Base-by-base conservation (phyloP, 2,113 vertebrate species). In the Corvus cornix region DNA sequence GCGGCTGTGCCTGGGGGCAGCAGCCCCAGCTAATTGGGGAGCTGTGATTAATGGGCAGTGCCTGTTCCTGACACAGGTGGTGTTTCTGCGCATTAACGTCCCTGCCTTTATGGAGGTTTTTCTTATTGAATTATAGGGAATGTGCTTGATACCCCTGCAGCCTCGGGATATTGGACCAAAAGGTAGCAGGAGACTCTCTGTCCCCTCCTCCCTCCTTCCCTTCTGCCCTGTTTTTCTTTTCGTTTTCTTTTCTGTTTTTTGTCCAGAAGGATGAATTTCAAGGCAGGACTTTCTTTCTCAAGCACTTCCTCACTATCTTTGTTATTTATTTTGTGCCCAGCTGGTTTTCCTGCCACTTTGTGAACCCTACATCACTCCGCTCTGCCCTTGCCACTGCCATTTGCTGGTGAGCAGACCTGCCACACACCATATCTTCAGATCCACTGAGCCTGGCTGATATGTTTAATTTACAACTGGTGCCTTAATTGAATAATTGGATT, bases 41-140 rank as follows among this genome's bases (percentile, higher is more conserved):
- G 98, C 98, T 97, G 93, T 99, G 99, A 99, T 99, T 97, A 98
- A 99, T 98, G 98, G 98, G 97, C 77, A 95, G 97, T 95, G 98
- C 97, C 97, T 98, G 96, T 95, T 95, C 90, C 93, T 89, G 97
- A 98, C 98, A 98, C 98, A 98, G 98, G 98, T 98, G 98, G 86
- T 95, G 96, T 93, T 96, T 96, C 95, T 94, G 91, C 84, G n/a
- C 95, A 95, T 94, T 96, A 97, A 96, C 97, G 98, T 95, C 96
- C 72, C 88, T 89, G 95, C 97, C 97, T 98, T 98, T 98, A 97
- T 97, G 97, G 97, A 97, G 84, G 77, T 56, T 87, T 62, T 97
- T 96, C 93, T 99, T 98, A 99, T 98, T 97, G 92, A 97, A 99
- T 99, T 98, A 98, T 81, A 75, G 84, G 91, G 81, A 93, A 97